phyloP scores from a whole-genome alignment of 2,888 invertebrate species.

The Kryphioiulus occultus region DNA sequence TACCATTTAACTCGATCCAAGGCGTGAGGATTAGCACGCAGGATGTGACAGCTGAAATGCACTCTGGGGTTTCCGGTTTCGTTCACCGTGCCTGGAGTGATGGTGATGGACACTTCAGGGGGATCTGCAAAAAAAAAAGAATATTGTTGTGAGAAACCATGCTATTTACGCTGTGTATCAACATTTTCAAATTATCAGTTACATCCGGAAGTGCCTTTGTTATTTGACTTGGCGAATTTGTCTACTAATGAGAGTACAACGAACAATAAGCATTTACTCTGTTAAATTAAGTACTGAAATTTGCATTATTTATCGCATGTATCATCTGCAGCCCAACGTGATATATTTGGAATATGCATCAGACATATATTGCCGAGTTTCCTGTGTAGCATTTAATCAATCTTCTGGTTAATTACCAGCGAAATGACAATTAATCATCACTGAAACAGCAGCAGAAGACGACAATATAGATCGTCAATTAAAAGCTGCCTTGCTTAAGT shows the following conservation, averaged over 20 bases:
- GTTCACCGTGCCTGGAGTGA: conserved; percentile 77
- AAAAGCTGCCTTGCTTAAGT: not conserved
- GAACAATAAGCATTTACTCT: no score
- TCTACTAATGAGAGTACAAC: no score
- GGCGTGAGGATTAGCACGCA: conserved; percentile 77
- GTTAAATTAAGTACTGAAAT: no score
- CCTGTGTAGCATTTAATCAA: not conserved
- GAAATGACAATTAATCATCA: not conserved
- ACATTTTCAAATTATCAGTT: no score
- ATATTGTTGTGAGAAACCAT: not conserved
- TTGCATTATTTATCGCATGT: no score
- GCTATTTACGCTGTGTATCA: no score
- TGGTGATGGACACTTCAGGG: conserved; percentile 74
- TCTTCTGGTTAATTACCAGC: not conserved
- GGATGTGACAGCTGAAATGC: conserved; percentile 80
- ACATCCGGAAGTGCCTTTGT: no score
- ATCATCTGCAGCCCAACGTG: no score
- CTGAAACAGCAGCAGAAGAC: not conserved
- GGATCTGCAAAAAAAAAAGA: conserved; percentile 68
- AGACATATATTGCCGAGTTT: no score
- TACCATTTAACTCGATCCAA: conserved; percentile 84
- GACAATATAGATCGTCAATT: not conserved
- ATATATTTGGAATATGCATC: no score
- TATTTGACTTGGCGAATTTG: no score
- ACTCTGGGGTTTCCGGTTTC: conserved; percentile 82